phyloP scores from a whole-genome alignment of 2,797 vertebrate genomes.

The Lepilemur septentrionalis region DNA sequence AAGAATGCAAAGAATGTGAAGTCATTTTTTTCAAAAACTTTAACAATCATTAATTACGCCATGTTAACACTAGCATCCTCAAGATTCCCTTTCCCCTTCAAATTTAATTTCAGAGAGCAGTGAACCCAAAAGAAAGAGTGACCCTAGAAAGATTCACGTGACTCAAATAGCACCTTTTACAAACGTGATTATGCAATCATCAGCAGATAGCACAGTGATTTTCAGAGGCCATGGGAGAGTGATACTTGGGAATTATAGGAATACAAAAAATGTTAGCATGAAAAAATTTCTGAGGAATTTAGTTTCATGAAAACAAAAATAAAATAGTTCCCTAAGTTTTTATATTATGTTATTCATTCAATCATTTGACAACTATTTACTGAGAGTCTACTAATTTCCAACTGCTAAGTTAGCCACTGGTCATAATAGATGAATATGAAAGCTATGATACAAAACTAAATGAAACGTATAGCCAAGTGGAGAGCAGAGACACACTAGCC shows the following conservation, averaged over 20 bases:
- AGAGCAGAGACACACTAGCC: neutral
- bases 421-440: neutral
- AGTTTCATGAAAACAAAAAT: neutral
- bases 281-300: neutral
- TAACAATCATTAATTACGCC: neutral
- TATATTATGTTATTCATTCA: neutral
- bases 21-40: neutral
- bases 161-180: neutral
- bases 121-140: neutral
- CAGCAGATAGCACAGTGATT: neutral
- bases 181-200: neutral
- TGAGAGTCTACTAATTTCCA: neutral
- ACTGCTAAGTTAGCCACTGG: neutral
- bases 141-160: neutral
- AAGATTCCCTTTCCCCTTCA: neutral
- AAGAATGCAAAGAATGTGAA: neutral
- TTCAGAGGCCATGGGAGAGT: neutral
- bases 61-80: neutral
- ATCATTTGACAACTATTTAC: neutral
- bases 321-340: neutral
- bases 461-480: neutral
- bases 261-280: neutral
- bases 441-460: neutral
- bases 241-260: neutral
- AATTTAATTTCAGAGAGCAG: neutral